These are phyloP conservation scores for Spheniscus mendiculus DNA, from an alignment of 2,113 vertebrate genomes.

Conservation along the genomic window DNA sequence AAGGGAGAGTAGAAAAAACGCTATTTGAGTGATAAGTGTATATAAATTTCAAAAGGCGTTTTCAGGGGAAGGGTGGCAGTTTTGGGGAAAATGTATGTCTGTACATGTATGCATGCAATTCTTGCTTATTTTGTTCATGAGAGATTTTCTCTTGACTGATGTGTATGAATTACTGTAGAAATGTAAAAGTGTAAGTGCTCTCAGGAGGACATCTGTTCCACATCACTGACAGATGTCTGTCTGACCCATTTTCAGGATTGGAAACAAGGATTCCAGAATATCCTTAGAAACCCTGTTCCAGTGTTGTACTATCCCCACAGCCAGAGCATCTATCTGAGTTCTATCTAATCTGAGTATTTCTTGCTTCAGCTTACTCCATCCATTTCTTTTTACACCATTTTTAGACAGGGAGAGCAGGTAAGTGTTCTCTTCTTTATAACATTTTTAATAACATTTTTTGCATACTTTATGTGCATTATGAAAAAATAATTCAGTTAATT, in stretches of 20 bases:
- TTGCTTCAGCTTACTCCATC: background rate
- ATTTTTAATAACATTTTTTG: background rate
- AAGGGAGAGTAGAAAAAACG: background rate
- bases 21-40: background rate
- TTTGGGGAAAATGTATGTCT: background rate
- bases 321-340: background rate
- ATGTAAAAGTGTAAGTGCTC: background rate
- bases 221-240: constrained; percentile 42
- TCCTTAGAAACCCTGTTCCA: background rate
- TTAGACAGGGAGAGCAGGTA: background rate
- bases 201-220: constrained; percentile 41
- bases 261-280: constrained; percentile 33
- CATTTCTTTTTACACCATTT: background rate
- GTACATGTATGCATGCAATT: background rate
- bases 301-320: background rate
- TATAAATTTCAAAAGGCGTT: background rate
- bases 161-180: background rate
- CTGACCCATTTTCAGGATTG: constrained; percentile 38
- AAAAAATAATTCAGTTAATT: background rate
- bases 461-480: background rate
- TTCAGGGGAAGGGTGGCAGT: background rate
- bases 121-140: background rate
- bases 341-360: background rate
- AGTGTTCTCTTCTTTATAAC: background rate
- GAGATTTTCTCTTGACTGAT: background rate